Evolutionary conservation across 1,140 invertebrate species (phyloP), one percentile per base, ranked within the genome.

Genomic region (Bactericera cockerelli): DNA sequence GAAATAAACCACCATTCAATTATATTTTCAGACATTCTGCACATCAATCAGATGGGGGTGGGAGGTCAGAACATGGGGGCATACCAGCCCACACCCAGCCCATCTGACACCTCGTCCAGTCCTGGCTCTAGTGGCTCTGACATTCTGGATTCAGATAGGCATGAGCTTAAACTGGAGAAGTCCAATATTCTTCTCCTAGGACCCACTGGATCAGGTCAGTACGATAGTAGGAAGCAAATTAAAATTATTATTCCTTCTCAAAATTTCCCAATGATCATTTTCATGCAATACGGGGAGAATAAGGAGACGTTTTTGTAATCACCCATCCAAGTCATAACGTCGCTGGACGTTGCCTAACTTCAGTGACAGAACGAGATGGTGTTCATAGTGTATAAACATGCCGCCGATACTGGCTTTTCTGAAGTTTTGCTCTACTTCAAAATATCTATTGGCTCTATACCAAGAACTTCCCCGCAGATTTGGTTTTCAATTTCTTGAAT

Each of bases 161-260:
- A 92, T 72, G 87, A 93, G 63, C 72, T 98, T 24, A 82, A 89
- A 66, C 73, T 99, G 59, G 96, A 99, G 68, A 99, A 99, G 74
- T 95, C 90, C 68, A 99, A 99, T 69, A 96, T 99, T 61, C 76
- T 99, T 13, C 78, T 99, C 64, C 73, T 99, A 1, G 96, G 96
- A 16, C 95, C 96, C 24, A 99, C 95, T 16, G 96, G 96, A 56
- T 96, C 92, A 65, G 94, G 93, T 79, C 65, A 71, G 70, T 67
- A 61, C 28, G 26, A 25, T 56, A 59, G 24, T 54, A 26, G 2
- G 28, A 24, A 55, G n/a, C 10, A 53, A 26, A 54, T 54, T 22
- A 56, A 39, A 1, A 3, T 59, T n/a, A 2, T 13, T 55, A 55
- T 13, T 56, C 13, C 13, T 31, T 31, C 13, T 13, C 13, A 31